Evolutionary conservation across 2,888 invertebrate species (phyloP).

Genomic region (Mythimna pallens): DNA sequence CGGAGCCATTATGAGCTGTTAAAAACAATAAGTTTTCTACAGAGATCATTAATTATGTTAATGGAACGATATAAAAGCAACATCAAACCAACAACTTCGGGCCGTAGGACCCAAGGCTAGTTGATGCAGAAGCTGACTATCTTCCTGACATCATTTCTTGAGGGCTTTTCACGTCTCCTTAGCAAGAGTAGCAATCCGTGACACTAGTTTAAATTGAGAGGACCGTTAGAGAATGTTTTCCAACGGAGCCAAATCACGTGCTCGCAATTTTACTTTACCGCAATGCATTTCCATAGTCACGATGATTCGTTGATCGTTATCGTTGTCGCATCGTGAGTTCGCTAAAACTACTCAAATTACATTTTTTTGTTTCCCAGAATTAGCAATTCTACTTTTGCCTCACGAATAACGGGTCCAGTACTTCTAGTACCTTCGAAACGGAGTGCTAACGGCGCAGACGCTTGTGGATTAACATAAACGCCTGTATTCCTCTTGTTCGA

Average conservation of each 20-base stretch:
- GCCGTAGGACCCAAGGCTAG: neutral
- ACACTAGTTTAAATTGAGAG: slow-evolving; percentile 26
- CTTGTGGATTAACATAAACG: slow-evolving; percentile 74
- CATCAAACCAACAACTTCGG: slow-evolving; percentile 5
- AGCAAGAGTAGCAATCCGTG: slow-evolving; percentile 2
- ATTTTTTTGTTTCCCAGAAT: slow-evolving; percentile 55
- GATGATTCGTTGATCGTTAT: slow-evolving; percentile 51
- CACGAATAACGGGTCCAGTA: slow-evolving; percentile 67
- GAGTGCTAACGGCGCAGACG: slow-evolving; percentile 58
- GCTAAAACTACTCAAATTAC: slow-evolving; percentile 37
- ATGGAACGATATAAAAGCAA: slow-evolving; percentile 11
- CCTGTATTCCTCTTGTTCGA: slow-evolving; percentile 67
- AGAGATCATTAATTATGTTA: slow-evolving; percentile 15
- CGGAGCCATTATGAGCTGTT: neutral
- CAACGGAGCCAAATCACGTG: slow-evolving; percentile 20
- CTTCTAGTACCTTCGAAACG: slow-evolving; percentile 54
- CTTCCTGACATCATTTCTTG: slow-evolving; percentile 10
- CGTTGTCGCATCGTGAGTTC: slow-evolving; percentile 53
- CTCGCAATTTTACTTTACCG: slow-evolving; percentile 37
- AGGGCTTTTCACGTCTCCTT: neutral
- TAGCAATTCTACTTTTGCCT: slow-evolving; percentile 55
- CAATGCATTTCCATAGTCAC: slow-evolving; percentile 51
- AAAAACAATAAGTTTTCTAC: slow-evolving; percentile 7
- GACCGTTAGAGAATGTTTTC: slow-evolving; percentile 29
- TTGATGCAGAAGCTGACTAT: slow-evolving; percentile 19